Conservation (phyloP, 2,888 invertebrate species). For the Sepiola atlantica region DNA sequence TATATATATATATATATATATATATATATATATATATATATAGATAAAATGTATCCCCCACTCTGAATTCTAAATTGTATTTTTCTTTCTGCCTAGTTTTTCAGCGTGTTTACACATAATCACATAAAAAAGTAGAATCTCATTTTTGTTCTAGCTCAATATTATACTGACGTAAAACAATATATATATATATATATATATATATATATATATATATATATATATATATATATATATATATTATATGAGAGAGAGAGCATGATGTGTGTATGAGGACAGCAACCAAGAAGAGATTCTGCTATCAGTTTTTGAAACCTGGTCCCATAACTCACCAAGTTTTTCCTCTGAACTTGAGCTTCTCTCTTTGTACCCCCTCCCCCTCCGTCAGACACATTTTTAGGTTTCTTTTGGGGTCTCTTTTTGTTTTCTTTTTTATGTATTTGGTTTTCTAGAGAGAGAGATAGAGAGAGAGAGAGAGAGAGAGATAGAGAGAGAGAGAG, state of each 20-base stretch:
- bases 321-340: neutral
- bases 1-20: neutral
- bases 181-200: conserved; percentile 6
- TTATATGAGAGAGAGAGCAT: no score
- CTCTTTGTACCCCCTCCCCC: neutral
- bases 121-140: no score
- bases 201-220: conserved; percentile 32
- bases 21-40: no score
- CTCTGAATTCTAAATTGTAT: no score
- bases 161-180: no score
- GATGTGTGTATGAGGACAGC: neutral
- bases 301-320: neutral
- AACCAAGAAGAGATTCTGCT: neutral
- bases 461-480: no score
- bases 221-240: conserved; percentile 32
- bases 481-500: no score
- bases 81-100: no score
- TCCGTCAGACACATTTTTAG: neutral
- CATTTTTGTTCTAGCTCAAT: no score
- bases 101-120: no score
- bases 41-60: no score
- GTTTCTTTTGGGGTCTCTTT: neutral
- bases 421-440: neutral
- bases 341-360: neutral
- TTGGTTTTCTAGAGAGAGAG: neutral